phyloP scores from a whole-genome alignment of 2,113 vertebrate genomes.

The Halichoeres trimaculatus region DNA sequence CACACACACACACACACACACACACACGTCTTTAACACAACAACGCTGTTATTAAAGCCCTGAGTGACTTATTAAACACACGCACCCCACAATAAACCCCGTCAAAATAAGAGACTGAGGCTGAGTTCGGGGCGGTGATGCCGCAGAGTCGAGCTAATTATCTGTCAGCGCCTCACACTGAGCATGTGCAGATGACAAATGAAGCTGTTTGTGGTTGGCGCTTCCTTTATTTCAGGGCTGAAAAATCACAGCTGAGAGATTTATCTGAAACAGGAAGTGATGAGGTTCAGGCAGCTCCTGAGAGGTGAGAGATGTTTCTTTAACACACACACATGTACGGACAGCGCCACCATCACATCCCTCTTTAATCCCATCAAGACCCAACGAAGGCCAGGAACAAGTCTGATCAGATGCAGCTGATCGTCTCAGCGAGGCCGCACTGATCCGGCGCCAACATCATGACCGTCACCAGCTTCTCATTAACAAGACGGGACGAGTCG shows the following conservation, averaged over 20 bases:
- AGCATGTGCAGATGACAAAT: slow-evolving; percentile 25
- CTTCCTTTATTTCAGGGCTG: too few species aligned
- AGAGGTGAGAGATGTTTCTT: too few species aligned
- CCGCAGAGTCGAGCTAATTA: slow-evolving; percentile 21
- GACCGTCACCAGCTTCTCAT: too few species aligned
- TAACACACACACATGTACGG: background rate
- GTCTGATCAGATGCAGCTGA: slow-evolving; percentile 1
- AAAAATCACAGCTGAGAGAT: background rate
- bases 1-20: too few species aligned
- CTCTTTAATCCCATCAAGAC: background rate
- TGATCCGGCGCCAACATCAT: too few species aligned
- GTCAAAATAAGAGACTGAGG: background rate
- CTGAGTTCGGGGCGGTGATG: slow-evolving; percentile 6
- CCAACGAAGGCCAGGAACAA: background rate
- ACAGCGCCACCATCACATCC: background rate
- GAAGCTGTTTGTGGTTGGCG: background rate
- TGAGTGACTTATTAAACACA: background rate
- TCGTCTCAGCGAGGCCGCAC: slow-evolving; percentile 9
- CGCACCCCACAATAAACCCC: background rate
- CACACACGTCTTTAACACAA: background rate
- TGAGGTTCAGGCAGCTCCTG: too few species aligned
- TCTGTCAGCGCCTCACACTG: slow-evolving; percentile 2
- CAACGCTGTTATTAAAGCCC: background rate
- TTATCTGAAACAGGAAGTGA: background rate
- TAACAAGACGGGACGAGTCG: too few species aligned